A percentile compares a stretch with the other conserved stretches of the same genome.
Evolutionary conservation across 2,888 invertebrate species (phyloP).

Genomic region (Ophion costatus): DNA sequence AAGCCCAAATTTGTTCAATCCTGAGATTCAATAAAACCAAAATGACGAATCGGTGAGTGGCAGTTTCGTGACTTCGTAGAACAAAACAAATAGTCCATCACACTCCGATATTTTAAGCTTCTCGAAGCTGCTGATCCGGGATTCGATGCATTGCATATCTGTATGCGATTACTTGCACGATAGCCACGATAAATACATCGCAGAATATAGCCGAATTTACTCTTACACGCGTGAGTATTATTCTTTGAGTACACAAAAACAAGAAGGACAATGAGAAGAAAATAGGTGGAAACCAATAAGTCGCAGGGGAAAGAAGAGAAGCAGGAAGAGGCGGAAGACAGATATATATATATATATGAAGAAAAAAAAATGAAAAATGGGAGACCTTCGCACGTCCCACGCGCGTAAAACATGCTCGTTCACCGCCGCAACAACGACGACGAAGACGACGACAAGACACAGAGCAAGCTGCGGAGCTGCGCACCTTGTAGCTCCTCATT

Average conservation of each 20-base stretch:
- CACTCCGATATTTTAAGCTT: too few species aligned
- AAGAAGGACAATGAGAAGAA: constrained; percentile 1
- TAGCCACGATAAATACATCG: too few species aligned
- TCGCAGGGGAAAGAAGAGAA: background rate
- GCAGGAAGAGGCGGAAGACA: constrained; percentile 2
- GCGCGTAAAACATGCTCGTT: constrained; percentile 65
- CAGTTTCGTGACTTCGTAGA: too few species aligned
- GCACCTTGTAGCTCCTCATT: constrained; percentile 54
- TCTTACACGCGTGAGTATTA: too few species aligned
- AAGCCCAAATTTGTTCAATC: too few species aligned
- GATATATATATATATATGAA: constrained; percentile 4
- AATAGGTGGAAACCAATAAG: background rate
- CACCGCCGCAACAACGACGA: constrained; percentile 50
- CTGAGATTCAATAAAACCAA: too few species aligned
- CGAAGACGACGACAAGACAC: constrained; percentile 34
- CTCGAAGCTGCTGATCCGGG: too few species aligned
- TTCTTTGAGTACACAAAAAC: background rate
- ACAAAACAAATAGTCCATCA: too few species aligned
- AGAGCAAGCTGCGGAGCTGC: constrained; percentile 3
- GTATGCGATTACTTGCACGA: too few species aligned
- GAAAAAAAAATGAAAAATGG: constrained; percentile 49
- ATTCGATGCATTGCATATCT: too few species aligned
- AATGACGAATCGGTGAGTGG: too few species aligned
- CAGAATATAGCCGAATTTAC: too few species aligned
- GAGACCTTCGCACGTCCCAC: constrained; percentile 65